A percentile compares a stretch with the other conserved stretches of the same genome.
These are phyloP conservation scores for Paralichthys olivaceus DNA, from an alignment of 2,113 vertebrate genomes.

Conservation along the genomic window DNA sequence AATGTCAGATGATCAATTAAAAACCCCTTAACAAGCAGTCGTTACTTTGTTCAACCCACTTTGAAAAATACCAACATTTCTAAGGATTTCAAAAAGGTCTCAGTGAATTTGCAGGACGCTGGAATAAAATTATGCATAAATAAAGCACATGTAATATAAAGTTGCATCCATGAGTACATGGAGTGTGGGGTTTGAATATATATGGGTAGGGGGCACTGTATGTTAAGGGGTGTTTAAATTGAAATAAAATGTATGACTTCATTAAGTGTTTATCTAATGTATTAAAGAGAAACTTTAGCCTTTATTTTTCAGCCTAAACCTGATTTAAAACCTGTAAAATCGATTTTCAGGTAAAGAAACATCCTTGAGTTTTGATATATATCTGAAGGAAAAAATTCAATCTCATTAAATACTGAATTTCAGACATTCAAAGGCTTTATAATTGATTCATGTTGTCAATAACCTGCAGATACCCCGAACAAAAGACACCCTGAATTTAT, in stretches of 20 bases:
- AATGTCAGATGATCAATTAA: neutral
- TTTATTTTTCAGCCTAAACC: neutral
- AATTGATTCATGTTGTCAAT: neutral
- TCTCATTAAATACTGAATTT: neutral
- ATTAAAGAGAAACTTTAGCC: too few relatives aligned
- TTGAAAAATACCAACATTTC: neutral
- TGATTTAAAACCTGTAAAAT: neutral
- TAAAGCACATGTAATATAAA: too few relatives aligned
- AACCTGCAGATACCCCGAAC: slow-evolving; percentile 45
- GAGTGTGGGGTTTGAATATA: too few relatives aligned
- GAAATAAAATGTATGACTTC: neutral
- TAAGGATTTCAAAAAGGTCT: too few relatives aligned
- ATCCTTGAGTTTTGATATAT: neutral
- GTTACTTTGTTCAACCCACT: neutral
- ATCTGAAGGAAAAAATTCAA: neutral
- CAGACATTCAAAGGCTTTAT: neutral
- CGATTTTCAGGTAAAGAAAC: neutral
- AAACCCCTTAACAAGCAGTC: slow-evolving; percentile 6
- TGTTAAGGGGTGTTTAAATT: neutral
- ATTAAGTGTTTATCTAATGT: too few relatives aligned
- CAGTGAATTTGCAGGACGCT: too few relatives aligned
- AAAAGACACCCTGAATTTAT: neutral
- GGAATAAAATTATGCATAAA: too few relatives aligned
- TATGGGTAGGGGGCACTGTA: too few relatives aligned
- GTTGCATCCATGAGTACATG: too few relatives aligned